Evolutionary conservation across 2,888 invertebrate genomes (phyloP).

Genomic region (Caenorhabditis sinica): DNA sequence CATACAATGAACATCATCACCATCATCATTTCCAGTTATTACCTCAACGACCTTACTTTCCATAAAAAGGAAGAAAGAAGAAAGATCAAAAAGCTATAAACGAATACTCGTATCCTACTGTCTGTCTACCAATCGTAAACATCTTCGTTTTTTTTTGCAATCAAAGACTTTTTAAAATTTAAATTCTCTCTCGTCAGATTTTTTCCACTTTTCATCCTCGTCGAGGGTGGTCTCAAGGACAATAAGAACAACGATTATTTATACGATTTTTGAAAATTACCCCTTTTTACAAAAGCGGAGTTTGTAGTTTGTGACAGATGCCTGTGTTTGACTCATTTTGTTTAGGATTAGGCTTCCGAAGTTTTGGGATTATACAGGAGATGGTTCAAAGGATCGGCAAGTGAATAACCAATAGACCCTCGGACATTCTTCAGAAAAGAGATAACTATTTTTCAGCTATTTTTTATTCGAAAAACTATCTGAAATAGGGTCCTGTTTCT

Average conservation of each 20-base stretch:
- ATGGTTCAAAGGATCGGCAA: not conserved
- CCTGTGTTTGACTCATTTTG: constrained; percentile 11
- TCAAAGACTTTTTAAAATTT: not conserved
- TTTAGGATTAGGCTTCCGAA: not conserved
- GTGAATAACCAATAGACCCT: not conserved
- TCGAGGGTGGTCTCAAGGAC: constrained; percentile 5
- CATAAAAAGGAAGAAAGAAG: not conserved
- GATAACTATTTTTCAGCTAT: too few relatives aligned
- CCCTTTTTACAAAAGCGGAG: not conserved
- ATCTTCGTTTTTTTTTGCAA: not conserved
- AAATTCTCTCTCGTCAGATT: not conserved
- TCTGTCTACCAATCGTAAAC: constrained; percentile 50
- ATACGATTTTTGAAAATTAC: constrained; percentile 24
- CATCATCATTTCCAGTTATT: constrained; percentile 34
- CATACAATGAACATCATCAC: constrained; percentile 13
- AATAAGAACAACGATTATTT: not conserved
- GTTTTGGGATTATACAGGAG: not conserved
- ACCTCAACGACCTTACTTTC: constrained; percentile 34
- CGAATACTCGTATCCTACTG: constrained; percentile 3
- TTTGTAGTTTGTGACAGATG: constrained; percentile 13
- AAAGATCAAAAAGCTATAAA: constrained; percentile 50
- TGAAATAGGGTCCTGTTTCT: too few relatives aligned
- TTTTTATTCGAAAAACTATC: too few relatives aligned
- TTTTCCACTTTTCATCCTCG: not conserved
- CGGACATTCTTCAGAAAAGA: not conserved